Conservation (phyloP, 2,888 invertebrate species). For the Hartigia nigra region DNA sequence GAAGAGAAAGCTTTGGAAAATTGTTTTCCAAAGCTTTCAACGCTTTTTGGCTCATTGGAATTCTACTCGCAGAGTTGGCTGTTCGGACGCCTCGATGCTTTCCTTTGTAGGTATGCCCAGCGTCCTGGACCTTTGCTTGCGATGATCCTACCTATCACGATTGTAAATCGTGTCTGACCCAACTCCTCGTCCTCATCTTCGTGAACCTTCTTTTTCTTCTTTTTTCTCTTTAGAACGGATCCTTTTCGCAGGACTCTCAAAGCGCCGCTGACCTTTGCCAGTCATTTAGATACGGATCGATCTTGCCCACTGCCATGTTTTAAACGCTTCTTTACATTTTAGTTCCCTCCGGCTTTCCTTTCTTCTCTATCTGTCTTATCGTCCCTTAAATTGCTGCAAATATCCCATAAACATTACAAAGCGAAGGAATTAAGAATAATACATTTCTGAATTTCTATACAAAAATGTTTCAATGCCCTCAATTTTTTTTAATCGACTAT, state of each 20-base stretch:
- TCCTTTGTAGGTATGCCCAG: conserved; percentile 8
- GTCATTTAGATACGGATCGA: conserved; percentile 24
- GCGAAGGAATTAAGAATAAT: background rate
- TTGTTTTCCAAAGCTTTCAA: conserved; percentile 5
- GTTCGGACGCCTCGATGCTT: background rate
- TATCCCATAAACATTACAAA: background rate
- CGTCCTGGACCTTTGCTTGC: conserved; percentile 2
- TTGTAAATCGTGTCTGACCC: conserved; percentile 13
- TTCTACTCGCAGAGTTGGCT: conserved; percentile 8
- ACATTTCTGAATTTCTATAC: background rate
- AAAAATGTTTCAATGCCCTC: background rate
- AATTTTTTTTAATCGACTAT: background rate
- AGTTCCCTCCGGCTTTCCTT: background rate
- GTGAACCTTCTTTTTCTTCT: background rate
- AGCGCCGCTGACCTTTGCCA: conserved; percentile 22
- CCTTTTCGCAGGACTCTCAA: conserved; percentile 20
- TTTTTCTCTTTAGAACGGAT: conserved; percentile 5
- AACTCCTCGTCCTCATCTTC: conserved; percentile 8
- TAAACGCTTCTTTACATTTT: background rate
- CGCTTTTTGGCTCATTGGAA: conserved; percentile 13
- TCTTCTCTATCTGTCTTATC: background rate
- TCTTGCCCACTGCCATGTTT: background rate
- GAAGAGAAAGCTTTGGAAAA: conserved; percentile 1
- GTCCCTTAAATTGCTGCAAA: background rate
- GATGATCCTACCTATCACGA: conserved; percentile 16